Conservation (phyloP, 2,113 vertebrate species). For the Atherinomorus stipes region DNA sequence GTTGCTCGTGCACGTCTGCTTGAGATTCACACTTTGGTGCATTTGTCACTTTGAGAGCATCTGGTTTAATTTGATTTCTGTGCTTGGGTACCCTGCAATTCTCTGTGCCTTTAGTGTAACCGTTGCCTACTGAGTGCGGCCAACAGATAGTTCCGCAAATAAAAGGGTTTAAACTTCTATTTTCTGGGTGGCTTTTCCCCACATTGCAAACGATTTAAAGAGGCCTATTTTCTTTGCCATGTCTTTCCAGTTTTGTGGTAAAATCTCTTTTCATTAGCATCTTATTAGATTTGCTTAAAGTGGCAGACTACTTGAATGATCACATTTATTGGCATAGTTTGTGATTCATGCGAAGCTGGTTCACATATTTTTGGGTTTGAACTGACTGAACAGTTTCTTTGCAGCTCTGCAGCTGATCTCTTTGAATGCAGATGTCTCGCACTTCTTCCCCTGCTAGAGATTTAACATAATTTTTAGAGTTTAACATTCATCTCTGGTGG, state of each 20-base stretch:
- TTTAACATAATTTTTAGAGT: background rate
- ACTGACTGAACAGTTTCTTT: background rate
- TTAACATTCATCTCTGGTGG: background rate
- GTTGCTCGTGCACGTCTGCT: conserved; percentile 54
- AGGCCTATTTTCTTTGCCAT: conserved; percentile 30
- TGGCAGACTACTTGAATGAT: conserved; percentile 10
- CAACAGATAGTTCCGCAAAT: conserved; percentile 86
- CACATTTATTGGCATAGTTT: conserved; percentile 4
- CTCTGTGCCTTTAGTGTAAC: conserved; percentile 77
- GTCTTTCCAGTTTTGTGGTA: conserved; percentile 15
- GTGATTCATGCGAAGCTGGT: background rate
- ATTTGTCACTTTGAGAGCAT: conserved; percentile 79
- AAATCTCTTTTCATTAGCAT: conserved; percentile 7
- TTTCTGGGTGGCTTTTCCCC: conserved; percentile 77
- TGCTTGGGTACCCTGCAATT: conserved; percentile 78
- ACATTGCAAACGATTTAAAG: conserved; percentile 48
- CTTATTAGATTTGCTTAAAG: conserved; percentile 32
- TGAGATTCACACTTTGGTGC: conserved; percentile 81
- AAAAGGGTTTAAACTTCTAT: conserved; percentile 80
- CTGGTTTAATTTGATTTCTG: conserved; percentile 83
- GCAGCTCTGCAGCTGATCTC: background rate
- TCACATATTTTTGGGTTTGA: background rate
- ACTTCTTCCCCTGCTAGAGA: background rate
- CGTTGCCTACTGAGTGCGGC: conserved; percentile 75
- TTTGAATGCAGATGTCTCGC: background rate